Conservation (phyloP, 2,888 invertebrate genomes). For the Brachycybe producta region DNA sequence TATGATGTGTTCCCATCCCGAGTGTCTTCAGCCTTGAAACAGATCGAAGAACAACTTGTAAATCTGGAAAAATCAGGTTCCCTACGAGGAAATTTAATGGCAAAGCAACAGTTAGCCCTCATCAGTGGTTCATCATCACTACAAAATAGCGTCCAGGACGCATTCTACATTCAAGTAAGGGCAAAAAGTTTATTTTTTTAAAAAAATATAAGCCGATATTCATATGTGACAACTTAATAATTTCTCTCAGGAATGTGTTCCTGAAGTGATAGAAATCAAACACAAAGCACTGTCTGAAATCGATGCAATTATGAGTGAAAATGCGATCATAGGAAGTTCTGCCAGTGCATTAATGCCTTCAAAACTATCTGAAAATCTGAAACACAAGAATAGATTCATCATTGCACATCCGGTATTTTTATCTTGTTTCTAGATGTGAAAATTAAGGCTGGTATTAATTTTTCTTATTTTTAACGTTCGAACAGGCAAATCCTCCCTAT, state of each 20-base stretch:
- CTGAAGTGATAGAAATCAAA: slow-evolving; percentile 76
- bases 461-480: neutral
- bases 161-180: slow-evolving; percentile 50
- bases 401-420: slow-evolving; percentile 70
- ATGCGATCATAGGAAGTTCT: slow-evolving; percentile 77
- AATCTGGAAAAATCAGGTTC: slow-evolving; percentile 29
- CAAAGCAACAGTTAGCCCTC: slow-evolving; percentile 58
- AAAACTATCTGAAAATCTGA: slow-evolving; percentile 62
- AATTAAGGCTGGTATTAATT: slow-evolving; percentile 3
- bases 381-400: slow-evolving; percentile 55
- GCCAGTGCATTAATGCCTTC: slow-evolving; percentile 88
- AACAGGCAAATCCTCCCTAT: slow-evolving; percentile 81
- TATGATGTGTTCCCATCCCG: slow-evolving; percentile 70
- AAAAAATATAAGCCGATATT: neutral
- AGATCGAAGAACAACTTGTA: slow-evolving; percentile 54
- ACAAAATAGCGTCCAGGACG: slow-evolving; percentile 55
- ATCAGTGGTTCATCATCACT: slow-evolving; percentile 63
- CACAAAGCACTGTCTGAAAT: slow-evolving; percentile 60
- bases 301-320: slow-evolving; percentile 49
- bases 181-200: neutral
- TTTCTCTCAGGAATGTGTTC: slow-evolving; percentile 73
- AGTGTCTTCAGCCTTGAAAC: slow-evolving; percentile 55
- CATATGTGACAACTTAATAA: slow-evolving; percentile 11
- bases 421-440: slow-evolving; percentile 2
- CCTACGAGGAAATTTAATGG: slow-evolving; percentile 57